Percentiles rank a stretch among this genome's conserved stretches.
Conservation (phyloP, 2,113 vertebrate genomes). For the Ranitomeya variabilis region DNA sequence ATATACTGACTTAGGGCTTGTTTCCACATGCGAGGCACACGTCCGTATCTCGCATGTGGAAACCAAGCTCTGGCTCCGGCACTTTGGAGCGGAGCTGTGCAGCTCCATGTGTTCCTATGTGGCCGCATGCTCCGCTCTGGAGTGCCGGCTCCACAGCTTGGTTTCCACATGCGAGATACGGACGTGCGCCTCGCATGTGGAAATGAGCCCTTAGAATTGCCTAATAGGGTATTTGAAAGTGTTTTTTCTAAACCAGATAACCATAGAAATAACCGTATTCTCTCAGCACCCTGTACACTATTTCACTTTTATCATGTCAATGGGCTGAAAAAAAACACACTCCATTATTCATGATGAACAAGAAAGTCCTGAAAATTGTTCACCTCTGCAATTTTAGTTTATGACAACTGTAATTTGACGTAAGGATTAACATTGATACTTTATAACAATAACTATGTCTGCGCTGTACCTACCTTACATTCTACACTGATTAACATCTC, state of each 20-base stretch:
- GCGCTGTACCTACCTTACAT: constrained; percentile 3
- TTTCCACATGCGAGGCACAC: no score
- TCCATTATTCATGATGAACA: not conserved
- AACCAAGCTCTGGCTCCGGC: no score
- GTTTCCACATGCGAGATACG: no score
- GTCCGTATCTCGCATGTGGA: no score
- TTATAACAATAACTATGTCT: not conserved
- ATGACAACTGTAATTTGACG: not conserved
- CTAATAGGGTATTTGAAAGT: not conserved
- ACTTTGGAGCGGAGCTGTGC: no score
- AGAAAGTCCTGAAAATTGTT: not conserved
- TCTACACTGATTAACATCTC: constrained; percentile 28
- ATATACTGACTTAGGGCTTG: not conserved
- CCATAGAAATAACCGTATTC: not conserved
- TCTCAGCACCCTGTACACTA: not conserved
- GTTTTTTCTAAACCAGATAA: not conserved
- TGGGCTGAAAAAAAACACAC: not conserved
- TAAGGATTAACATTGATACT: not conserved
- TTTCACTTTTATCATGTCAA: not conserved
- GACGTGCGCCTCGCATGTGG: no score
- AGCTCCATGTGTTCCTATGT: no score
- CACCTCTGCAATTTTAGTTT: not conserved
- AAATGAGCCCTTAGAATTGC: no score
- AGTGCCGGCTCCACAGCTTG: no score
- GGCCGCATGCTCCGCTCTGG: no score